A percentile compares a stretch with the other conserved stretches of the same genome.
phyloP scores from a whole-genome alignment of 2,888 invertebrate species.

The Girardia tigrina region DNA sequence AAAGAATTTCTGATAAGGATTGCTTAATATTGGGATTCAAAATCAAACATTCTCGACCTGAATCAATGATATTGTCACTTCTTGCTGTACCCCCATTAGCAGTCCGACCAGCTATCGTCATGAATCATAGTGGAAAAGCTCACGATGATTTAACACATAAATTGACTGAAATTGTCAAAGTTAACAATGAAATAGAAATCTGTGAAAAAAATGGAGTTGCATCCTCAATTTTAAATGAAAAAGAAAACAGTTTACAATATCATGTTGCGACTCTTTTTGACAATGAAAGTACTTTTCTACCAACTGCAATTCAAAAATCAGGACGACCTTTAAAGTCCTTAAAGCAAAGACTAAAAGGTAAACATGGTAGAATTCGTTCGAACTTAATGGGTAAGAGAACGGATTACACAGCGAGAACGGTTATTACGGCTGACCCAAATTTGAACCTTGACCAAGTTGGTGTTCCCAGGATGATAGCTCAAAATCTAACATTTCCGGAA shows the following conservation, averaged over 20 bases:
- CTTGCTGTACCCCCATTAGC: constrained; percentile 88
- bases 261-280: constrained; percentile 95
- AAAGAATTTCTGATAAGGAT: constrained; percentile 88
- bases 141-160: constrained; percentile 96
- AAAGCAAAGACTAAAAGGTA: constrained; percentile 83
- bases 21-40: constrained; percentile 64
- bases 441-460: constrained; percentile 86
- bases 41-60: constrained; percentile 70
- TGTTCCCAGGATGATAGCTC: constrained; percentile 90
- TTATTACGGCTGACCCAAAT: constrained; percentile 57
- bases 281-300: constrained; percentile 96
- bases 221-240: constrained; percentile 86
- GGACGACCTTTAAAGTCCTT: constrained; percentile 94
- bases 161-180: constrained; percentile 88
- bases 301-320: constrained; percentile 89
- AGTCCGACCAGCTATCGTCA: constrained; percentile 91
- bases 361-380: constrained; percentile 94
- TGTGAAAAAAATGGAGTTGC: constrained; percentile 94
- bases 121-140: constrained; percentile 96
- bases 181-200: constrained; percentile 81
- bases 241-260: constrained; percentile 90
- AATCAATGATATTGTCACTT: constrained; percentile 98
- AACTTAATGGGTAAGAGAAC: constrained; percentile 99
- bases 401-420: constrained; percentile 95
- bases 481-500: constrained; percentile 96